phyloP scores from a whole-genome alignment of 1,140 invertebrate genomes.

The Aradophagus sp. region DNA sequence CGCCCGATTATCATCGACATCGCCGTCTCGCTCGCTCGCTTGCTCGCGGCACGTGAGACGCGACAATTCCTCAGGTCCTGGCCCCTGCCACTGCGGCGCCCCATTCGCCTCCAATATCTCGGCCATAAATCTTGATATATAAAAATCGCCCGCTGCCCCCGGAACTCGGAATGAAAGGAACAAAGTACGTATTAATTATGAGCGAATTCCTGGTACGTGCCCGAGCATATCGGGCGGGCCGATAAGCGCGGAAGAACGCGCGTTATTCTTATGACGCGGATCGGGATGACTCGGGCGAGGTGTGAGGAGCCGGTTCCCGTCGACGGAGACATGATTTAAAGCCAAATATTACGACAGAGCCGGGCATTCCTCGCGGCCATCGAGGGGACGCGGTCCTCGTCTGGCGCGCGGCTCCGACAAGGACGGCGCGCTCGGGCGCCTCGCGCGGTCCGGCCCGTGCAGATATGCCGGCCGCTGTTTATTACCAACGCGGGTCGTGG shows the following conservation, averaged over 20 bases:
- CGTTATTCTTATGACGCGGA: slow-evolving; percentile 44
- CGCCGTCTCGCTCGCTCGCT: no score
- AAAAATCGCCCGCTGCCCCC: slow-evolving; percentile 26
- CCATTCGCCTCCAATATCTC: slow-evolving; percentile 16
- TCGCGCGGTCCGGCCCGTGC: slow-evolving; percentile 61
- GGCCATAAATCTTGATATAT: slow-evolving; percentile 33
- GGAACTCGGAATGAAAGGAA: slow-evolving; percentile 19
- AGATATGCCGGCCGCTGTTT: slow-evolving; percentile 69
- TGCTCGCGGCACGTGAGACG: no score
- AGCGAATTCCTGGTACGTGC: slow-evolving; percentile 48
- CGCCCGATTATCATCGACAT: no score
- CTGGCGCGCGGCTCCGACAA: slow-evolving; percentile 65
- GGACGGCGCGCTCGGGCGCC: no score
- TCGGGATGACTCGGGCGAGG: slow-evolving; percentile 62
- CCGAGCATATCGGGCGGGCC: slow-evolving; percentile 27
- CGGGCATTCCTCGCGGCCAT: slow-evolving; percentile 69
- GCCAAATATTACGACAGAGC: slow-evolving; percentile 75
- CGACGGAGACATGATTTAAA: slow-evolving; percentile 75
- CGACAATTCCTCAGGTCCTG: no score
- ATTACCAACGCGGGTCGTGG: slow-evolving; percentile 68
- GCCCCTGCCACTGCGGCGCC: no score
- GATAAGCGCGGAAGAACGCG: slow-evolving; percentile 26
- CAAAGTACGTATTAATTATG: slow-evolving; percentile 45
- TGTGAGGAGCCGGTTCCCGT: slow-evolving; percentile 64
- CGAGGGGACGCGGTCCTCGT: slow-evolving; percentile 40